Percentiles rank a stretch among this genome's conserved stretches.
Evolutionary conservation across 2,888 invertebrate genomes (phyloP).

Genomic region (Leptarthrus brevirostris): DNA sequence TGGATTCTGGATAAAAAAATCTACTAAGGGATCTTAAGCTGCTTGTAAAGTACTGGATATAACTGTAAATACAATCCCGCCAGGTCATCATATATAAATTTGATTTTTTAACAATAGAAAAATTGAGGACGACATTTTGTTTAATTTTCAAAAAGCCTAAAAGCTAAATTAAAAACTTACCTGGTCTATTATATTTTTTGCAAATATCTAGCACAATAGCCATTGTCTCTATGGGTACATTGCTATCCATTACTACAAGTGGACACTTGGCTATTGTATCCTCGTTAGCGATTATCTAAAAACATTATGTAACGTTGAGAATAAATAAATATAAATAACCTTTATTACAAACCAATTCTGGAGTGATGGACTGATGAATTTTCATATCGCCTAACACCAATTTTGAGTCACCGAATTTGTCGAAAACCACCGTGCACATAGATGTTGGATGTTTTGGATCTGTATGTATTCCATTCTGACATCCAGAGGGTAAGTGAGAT

Average conservation of each 20-base stretch:
- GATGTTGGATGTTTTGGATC: conserved; percentile 69
- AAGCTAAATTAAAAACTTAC: no score
- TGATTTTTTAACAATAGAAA: no score
- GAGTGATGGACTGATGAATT: conserved; percentile 77
- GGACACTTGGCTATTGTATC: conserved; percentile 73
- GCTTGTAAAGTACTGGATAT: no score
- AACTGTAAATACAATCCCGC: no score
- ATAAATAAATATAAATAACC: not conserved
- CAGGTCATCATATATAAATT: no score
- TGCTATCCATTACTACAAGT: conserved; percentile 87
- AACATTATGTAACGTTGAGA: not conserved
- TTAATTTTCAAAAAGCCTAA: no score
- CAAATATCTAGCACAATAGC: conserved; percentile 74
- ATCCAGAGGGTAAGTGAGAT: conserved; percentile 61
- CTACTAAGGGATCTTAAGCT: no score
- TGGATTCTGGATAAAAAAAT: no score
- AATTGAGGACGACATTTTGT: no score
- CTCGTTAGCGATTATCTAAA: conserved; percentile 73
- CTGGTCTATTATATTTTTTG: conserved; percentile 71
- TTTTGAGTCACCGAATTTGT: conserved; percentile 80
- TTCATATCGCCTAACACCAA: conserved; percentile 88
- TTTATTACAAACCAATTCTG: conserved; percentile 71
- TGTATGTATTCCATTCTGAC: conserved; percentile 59
- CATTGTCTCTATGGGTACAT: conserved; percentile 78
- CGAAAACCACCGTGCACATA: conserved; percentile 81